Evolutionary conservation across 1,140 invertebrate genomes (phyloP).

Genomic region (Euwallacea fornicatus): DNA sequence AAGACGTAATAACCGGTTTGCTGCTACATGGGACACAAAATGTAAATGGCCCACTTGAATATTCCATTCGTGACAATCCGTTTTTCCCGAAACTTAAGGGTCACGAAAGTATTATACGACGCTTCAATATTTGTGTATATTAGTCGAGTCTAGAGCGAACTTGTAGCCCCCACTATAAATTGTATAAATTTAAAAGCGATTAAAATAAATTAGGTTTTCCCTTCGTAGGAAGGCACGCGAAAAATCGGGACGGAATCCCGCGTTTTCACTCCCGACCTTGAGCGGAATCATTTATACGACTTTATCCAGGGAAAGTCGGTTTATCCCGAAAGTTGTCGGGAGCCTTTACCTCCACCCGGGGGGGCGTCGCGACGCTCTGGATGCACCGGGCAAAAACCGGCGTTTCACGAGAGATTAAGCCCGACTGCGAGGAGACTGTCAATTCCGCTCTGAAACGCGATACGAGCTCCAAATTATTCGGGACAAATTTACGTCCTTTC

Average conservation of each 20-base stretch:
- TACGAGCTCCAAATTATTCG: constrained; percentile 37
- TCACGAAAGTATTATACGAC: background rate
- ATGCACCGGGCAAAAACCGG: constrained; percentile 32
- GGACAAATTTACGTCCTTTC: background rate
- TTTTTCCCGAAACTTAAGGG: background rate
- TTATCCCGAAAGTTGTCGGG: constrained; percentile 25
- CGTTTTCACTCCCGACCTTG: constrained; percentile 7
- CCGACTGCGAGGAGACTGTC: constrained; percentile 35
- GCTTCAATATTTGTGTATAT: background rate
- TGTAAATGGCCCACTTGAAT: background rate
- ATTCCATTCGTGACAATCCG: background rate
- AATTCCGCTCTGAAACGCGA: constrained; percentile 32
- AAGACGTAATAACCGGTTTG: no score
- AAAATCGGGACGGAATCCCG: no score
- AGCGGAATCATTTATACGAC: constrained; percentile 20
- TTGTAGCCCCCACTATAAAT: background rate
- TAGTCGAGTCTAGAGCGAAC: background rate
- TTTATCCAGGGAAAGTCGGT: constrained; percentile 22
- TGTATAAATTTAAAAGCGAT: constrained; percentile 14
- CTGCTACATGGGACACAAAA: background rate
- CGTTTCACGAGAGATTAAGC: constrained; percentile 38
- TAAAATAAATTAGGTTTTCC: constrained; percentile 22
- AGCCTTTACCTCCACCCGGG: constrained; percentile 18
- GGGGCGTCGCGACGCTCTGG: background rate
- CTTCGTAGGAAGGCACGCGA: no score